Evolutionary conservation across 2,113 vertebrate genomes (phyloP).

Genomic region (Oceanites oceanicus): DNA sequence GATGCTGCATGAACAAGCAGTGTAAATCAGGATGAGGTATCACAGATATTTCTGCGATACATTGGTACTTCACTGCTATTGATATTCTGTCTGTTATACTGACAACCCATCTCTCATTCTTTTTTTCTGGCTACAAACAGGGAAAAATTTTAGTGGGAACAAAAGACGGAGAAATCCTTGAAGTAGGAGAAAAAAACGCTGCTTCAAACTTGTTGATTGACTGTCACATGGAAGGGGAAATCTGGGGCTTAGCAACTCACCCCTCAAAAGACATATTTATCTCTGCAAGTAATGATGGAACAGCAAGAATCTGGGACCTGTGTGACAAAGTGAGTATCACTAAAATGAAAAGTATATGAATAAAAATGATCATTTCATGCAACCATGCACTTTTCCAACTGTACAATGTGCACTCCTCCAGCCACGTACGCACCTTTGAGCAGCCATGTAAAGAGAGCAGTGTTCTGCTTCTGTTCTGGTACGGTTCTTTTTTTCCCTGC

Average conservation of each 20-base stretch:
- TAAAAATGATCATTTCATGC: not conserved
- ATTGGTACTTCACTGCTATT: not conserved
- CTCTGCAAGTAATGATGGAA: constrained; percentile 93
- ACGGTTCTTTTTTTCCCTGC: not conserved
- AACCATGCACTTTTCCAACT: not conserved
- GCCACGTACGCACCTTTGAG: accelerated
- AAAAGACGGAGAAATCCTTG: constrained; percentile 96
- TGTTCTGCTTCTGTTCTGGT: not conserved
- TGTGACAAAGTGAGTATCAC: constrained; percentile 84
- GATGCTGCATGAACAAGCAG: not conserved
- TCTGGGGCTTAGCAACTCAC: constrained; percentile 94
- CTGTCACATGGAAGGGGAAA: constrained; percentile 92
- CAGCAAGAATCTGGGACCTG: constrained; percentile 95
- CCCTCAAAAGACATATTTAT: constrained; percentile 93
- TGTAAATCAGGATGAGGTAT: not conserved
- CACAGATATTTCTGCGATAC: not conserved
- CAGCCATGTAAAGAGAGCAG: not conserved
- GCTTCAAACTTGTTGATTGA: constrained; percentile 96
- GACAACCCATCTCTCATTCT: not conserved
- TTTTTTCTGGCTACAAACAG: constrained; percentile 64
- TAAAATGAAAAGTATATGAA: accelerated
- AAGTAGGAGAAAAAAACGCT: constrained; percentile 97
- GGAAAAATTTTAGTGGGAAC: constrained; percentile 97
- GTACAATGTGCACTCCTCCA: not conserved
- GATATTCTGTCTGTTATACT: not conserved